phyloP scores from a whole-genome alignment of 1,140 invertebrate genomes.

The Trichonephila clavipes region DNA sequence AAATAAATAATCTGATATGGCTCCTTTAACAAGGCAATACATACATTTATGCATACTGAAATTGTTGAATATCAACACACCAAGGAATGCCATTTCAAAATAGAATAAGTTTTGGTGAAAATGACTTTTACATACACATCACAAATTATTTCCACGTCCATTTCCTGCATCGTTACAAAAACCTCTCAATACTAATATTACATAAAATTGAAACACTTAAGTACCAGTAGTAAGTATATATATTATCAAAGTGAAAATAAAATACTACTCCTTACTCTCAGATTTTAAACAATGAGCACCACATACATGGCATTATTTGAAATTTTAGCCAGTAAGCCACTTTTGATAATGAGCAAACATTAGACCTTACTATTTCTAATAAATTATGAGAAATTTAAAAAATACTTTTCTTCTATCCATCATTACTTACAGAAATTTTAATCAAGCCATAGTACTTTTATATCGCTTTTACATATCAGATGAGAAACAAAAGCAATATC shows the following conservation, averaged over 20 bases:
- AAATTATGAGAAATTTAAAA: background rate
- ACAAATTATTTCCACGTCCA: background rate
- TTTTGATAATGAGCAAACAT: slow-evolving; percentile 2
- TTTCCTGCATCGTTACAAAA: background rate
- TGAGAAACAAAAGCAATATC: too few relatives aligned
- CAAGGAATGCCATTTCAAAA: slow-evolving; percentile 40
- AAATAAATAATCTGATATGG: slow-evolving; percentile 36
- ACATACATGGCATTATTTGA: background rate
- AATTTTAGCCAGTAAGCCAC: background rate
- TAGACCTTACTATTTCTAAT: background rate
- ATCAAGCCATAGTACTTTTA: too few relatives aligned
- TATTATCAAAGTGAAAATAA: background rate
- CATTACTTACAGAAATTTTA: too few relatives aligned
- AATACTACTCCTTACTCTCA: background rate
- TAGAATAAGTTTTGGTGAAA: background rate
- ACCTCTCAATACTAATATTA: background rate
- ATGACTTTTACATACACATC: background rate
- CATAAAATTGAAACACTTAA: background rate
- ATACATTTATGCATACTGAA: background rate
- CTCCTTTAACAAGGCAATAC: slow-evolving; percentile 13
- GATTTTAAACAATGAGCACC: background rate
- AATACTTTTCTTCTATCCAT: background rate
- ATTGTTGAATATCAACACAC: slow-evolving; percentile 7
- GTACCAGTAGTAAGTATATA: slow-evolving; percentile 1
- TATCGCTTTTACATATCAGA: too few relatives aligned